A percentile compares a stretch with the other conserved stretches of the same genome.
These are phyloP conservation scores for Meghimatium bilineatum DNA, from an alignment of 2,888 invertebrate species.

Conservation along the genomic window DNA sequence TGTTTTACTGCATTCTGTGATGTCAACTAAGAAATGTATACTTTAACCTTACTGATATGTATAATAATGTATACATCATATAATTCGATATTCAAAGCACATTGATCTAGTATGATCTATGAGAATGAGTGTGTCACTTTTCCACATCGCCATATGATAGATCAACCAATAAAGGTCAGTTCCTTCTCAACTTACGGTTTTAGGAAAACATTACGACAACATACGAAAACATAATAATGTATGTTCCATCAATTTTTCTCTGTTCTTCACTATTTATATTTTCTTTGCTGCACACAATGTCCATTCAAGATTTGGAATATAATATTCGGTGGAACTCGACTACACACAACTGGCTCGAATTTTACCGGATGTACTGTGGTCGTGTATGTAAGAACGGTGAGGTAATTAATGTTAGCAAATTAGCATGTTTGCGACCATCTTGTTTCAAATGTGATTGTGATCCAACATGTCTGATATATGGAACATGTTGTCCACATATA, in stretches of 20 bases:
- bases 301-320: neutral
- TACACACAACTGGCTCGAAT: neutral
- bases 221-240: neutral
- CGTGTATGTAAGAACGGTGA: neutral
- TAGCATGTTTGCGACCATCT: neutral
- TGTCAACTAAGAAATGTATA: too few species aligned
- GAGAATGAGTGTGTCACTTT: neutral
- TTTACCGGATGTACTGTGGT: slow-evolving; percentile 3
- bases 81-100: neutral
- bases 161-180: neutral
- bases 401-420: too few species aligned
- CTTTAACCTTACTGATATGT: neutral
- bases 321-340: neutral
- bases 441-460: slow-evolving; percentile 29
- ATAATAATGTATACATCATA: neutral
- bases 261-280: neutral
- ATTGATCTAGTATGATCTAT: neutral
- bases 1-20: too few species aligned
- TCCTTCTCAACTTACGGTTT: neutral
- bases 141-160: neutral
- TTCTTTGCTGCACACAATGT: neutral
- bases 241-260: neutral
- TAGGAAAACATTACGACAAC: neutral
- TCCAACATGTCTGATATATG: slow-evolving; percentile 16
- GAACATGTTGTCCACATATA: slow-evolving; percentile 2